These are phyloP conservation scores for Euzophera pinguis DNA, from an alignment of 2,888 invertebrate genomes.

Conservation along the genomic window DNA sequence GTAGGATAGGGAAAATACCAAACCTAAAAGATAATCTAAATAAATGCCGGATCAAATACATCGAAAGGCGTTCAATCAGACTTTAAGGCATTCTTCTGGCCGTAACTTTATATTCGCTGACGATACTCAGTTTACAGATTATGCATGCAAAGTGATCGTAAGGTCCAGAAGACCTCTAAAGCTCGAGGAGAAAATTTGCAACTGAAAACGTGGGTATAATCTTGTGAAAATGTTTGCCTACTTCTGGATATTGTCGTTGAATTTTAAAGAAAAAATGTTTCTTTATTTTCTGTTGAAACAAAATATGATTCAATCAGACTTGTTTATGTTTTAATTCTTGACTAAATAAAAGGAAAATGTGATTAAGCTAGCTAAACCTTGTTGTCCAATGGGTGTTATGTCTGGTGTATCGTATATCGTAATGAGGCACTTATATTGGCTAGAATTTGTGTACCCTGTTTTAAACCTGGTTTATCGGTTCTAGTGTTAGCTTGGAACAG, in stretches of 20 bases:
- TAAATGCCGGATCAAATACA: constrained; percentile 49
- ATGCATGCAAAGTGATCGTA: constrained; percentile 58
- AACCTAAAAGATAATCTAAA: constrained; percentile 53
- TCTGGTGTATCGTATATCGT: no score
- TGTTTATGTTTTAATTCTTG: no score
- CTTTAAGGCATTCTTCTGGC: constrained; percentile 45
- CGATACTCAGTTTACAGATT: constrained; percentile 49
- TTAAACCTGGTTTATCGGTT: no score
- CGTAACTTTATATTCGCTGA: constrained; percentile 64
- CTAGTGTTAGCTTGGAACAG: no score
- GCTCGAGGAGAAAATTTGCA: neutral
- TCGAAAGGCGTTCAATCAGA: constrained; percentile 53
- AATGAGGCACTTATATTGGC: no score
- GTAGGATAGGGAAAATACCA: constrained; percentile 24
- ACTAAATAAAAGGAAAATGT: no score
- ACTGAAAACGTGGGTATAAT: constrained; percentile 8
- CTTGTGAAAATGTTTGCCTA: neutral
- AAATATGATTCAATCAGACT: no score
- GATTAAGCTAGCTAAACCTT: no score
- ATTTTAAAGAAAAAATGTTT: no score
- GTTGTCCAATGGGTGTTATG: no score
- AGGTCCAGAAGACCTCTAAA: constrained; percentile 40
- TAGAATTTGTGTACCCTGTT: no score
- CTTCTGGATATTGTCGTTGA: neutral
- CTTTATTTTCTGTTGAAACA: no score